phyloP scores from a whole-genome alignment of 2,888 invertebrate species.

The Platypus cylindrus region DNA sequence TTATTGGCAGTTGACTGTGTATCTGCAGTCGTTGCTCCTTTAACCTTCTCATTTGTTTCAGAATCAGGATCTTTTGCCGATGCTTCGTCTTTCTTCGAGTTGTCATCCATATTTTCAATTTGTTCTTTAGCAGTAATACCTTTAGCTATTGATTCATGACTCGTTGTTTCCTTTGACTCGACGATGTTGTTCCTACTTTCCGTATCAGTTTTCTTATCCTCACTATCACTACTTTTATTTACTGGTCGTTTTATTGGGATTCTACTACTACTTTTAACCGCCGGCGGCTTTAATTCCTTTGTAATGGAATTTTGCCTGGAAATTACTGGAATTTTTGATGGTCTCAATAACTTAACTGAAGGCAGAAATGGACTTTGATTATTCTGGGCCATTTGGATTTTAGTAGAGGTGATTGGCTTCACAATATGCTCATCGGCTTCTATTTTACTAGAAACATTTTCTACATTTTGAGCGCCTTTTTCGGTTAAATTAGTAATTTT shows the following conservation, averaged over 20 bases:
- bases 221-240: background rate
- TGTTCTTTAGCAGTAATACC: too few relatives aligned
- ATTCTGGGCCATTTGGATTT: slow-evolving; percentile 28
- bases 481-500: background rate
- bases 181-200: background rate
- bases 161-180: background rate
- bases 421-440: background rate
- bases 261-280: slow-evolving; percentile 20
- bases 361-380: slow-evolving; percentile 24
- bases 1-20: background rate
- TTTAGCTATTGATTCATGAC: too few relatives aligned
- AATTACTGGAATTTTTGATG: slow-evolving; percentile 32
- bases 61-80: background rate
- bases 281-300: slow-evolving; percentile 21
- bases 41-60: background rate
- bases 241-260: slow-evolving; percentile 24
- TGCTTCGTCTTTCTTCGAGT: background rate
- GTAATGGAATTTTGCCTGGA: slow-evolving; percentile 26
- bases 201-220: background rate
- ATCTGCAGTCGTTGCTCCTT: background rate
- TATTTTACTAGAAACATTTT: background rate
- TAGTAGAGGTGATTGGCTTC: slow-evolving; percentile 22
- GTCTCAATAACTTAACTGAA: slow-evolving; percentile 21
- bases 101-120: slow-evolving; percentile 1
- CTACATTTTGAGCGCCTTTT: background rate